These are phyloP conservation scores for Apodemia hepburni DNA, from an alignment of 2,888 invertebrate species.

Conservation along the genomic window DNA sequence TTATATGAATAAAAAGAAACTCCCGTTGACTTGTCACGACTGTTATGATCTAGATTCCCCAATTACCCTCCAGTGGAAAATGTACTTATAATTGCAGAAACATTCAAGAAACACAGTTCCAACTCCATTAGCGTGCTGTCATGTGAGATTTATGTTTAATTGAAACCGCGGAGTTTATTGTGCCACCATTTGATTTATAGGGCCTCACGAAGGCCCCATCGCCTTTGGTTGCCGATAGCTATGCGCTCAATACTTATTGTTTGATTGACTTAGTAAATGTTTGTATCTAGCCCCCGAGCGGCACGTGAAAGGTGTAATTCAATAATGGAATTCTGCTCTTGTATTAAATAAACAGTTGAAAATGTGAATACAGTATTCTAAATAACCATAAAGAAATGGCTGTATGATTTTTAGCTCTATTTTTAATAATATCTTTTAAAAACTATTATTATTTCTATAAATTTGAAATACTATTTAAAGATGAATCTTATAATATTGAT, in stretches of 20 bases:
- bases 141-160: slow-evolving; percentile 73
- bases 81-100: slow-evolving; percentile 27
- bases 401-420: neutral
- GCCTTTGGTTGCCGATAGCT: slow-evolving; percentile 17
- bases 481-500: no score
- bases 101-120: slow-evolving; percentile 42
- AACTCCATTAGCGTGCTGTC: slow-evolving; percentile 64
- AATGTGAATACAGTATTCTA: neutral
- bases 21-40: neutral
- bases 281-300: slow-evolving; percentile 8
- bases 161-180: slow-evolving; percentile 70
- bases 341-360: neutral
- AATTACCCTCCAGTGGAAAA: slow-evolving; percentile 17
- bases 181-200: slow-evolving; percentile 64
- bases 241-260: slow-evolving; percentile 35
- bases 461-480: no score
- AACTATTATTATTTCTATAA: no score
- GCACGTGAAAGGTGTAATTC: slow-evolving; percentile 11
- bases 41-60: slow-evolving; percentile 6
- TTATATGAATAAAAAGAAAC: neutral
- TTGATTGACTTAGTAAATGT: slow-evolving; percentile 40
- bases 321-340: slow-evolving; percentile 4
- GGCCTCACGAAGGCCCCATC: slow-evolving; percentile 17
- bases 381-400: neutral
- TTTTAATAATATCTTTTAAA: no score